Percentiles rank a stretch among this genome's conserved stretches.
Conservation (phyloP, 2,797 vertebrate species). For the Cyclura pinguis region DNA sequence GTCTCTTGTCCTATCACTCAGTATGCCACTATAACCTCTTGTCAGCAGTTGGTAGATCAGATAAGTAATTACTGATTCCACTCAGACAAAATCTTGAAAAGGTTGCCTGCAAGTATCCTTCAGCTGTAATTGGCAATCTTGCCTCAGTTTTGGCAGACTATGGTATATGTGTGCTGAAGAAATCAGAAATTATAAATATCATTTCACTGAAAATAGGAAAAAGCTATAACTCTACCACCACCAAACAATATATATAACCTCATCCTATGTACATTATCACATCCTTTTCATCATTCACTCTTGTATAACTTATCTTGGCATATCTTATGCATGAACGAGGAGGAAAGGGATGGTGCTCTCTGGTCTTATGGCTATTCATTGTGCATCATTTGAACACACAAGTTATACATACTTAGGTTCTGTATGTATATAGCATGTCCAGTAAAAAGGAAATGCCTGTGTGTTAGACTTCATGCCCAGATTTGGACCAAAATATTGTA, state of each 20-base stretch:
- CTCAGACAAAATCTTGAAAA: constrained; percentile 13
- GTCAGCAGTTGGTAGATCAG: neutral
- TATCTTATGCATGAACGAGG: neutral
- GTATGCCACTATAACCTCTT: neutral
- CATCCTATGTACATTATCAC: neutral
- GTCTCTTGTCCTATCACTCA: neutral
- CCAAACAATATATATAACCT: neutral
- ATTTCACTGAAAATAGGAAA: neutral
- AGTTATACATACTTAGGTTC: neutral
- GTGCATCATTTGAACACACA: neutral
- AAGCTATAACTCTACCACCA: neutral
- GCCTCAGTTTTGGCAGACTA: neutral
- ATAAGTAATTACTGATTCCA: neutral
- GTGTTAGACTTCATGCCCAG: neutral
- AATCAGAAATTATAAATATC: neutral
- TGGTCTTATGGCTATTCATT: neutral
- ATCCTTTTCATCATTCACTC: neutral
- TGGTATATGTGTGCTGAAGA: neutral
- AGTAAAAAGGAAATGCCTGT: too few relatives aligned
- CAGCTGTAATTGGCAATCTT: neutral
- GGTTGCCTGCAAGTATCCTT: neutral
- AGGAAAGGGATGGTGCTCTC: neutral
- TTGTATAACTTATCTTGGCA: neutral
- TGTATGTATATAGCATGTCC: too few relatives aligned
- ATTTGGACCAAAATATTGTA: neutral